phyloP scores from a whole-genome alignment of 2,888 invertebrate species.

The Cosmorhoe ocellata region DNA sequence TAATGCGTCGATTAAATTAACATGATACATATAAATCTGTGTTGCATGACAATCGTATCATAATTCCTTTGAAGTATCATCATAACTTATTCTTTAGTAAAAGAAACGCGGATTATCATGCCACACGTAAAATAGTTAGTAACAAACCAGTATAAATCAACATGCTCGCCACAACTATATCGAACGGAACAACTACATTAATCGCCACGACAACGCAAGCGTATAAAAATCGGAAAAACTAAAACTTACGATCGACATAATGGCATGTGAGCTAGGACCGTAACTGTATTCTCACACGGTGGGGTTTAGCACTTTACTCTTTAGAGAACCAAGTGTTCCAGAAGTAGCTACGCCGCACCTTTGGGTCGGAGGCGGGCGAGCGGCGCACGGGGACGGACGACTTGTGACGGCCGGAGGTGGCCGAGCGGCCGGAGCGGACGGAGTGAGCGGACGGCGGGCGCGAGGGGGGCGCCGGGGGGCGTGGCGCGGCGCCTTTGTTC shows the following conservation, averaged over 20 bases:
- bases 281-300: constrained; percentile 54
- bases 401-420: constrained; percentile 54
- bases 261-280: constrained; percentile 61
- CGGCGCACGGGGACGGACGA: constrained; percentile 63
- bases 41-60: constrained; percentile 46
- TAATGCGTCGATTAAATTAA: constrained; percentile 47
- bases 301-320: constrained; percentile 52
- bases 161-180: constrained; percentile 27
- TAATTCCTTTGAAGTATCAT: background rate
- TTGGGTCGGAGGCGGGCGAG: constrained; percentile 74
- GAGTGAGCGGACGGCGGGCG: constrained; percentile 46
- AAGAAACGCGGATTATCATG: constrained; percentile 11
- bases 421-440: constrained; percentile 48
- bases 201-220: constrained; percentile 25
- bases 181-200: constrained; percentile 21
- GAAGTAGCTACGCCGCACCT: constrained; percentile 88
- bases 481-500: constrained; percentile 81
- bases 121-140: constrained; percentile 26
- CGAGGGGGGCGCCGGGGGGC: constrained; percentile 55
- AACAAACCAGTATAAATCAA: constrained; percentile 22
- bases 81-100: too few species aligned
- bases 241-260: constrained; percentile 81
- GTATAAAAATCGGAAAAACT: constrained; percentile 27
- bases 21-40: constrained; percentile 44
- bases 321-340: constrained; percentile 84